Percentiles rank a stretch among this genome's conserved stretches.
phyloP scores from a whole-genome alignment of 2,113 vertebrate species.

The Chaenogobius annularis region DNA sequence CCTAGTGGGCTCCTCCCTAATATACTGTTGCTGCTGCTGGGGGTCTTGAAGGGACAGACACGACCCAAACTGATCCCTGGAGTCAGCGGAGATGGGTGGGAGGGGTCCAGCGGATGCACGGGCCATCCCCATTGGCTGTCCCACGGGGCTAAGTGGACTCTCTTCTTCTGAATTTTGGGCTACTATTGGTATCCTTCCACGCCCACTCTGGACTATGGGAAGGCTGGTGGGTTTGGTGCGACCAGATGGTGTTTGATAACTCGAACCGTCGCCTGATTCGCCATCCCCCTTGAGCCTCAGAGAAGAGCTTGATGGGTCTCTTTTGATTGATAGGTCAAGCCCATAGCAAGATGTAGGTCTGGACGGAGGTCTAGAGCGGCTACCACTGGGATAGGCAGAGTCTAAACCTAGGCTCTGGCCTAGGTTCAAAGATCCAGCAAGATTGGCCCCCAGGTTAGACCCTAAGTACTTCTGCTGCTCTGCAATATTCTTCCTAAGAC shows the following conservation, averaged over 20 bases:
- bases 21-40: constrained; percentile 86
- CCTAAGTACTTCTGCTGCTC: constrained; percentile 97
- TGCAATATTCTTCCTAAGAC: constrained; percentile 95
- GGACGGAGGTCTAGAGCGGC: constrained; percentile 93
- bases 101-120: constrained; percentile 94
- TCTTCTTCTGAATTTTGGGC: constrained; percentile 99
- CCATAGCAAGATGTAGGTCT: constrained; percentile 96
- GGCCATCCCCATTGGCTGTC: constrained; percentile 99
- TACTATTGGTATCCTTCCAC: constrained; percentile 94
- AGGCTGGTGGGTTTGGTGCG: constrained; percentile 96
- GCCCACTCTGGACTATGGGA: constrained; percentile 91
- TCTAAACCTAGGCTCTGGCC: constrained; percentile 83
- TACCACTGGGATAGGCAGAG: constrained; percentile 88
- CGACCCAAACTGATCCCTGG: constrained; percentile 97
- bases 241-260: constrained; percentile 87
- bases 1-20: constrained; percentile 92
- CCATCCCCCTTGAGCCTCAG: constrained; percentile 91
- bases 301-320: constrained; percentile 93
- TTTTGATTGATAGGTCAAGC: constrained; percentile 93
- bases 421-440: constrained; percentile 84
- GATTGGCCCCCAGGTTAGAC: constrained; percentile 82
- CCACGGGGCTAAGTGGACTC: constrained; percentile 96
- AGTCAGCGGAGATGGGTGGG: constrained; percentile 96
- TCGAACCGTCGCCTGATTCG: constrained; percentile 85
- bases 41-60: constrained; percentile 91